Conservation (phyloP, 2,888 invertebrate genomes). For the Pristionchus arcanus region DNA sequence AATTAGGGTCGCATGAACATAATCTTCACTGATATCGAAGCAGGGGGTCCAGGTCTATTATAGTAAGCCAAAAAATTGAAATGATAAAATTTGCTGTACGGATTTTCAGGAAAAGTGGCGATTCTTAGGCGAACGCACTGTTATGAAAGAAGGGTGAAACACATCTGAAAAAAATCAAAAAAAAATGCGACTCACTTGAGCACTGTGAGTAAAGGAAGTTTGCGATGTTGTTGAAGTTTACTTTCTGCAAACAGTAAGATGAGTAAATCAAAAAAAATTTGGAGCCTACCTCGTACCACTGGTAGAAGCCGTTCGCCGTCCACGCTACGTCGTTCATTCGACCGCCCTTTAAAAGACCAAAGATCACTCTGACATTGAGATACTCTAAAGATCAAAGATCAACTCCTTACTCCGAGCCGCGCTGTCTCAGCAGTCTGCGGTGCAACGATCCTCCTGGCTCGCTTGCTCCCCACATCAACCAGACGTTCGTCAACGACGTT, state of each 20-base stretch:
- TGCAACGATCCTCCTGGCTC: neutral
- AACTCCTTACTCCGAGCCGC: neutral
- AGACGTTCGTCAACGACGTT: slow-evolving; percentile 21
- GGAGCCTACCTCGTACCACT: slow-evolving; percentile 8
- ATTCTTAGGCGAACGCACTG: too few relatives aligned
- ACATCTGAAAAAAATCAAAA: neutral
- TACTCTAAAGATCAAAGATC: neutral
- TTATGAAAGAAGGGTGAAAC: neutral
- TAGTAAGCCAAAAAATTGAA: too few relatives aligned
- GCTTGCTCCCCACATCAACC: neutral
- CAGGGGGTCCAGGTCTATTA: too few relatives aligned
- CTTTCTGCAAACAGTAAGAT: neutral
- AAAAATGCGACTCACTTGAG: slow-evolving; percentile 7
- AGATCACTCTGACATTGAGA: neutral
- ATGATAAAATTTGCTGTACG: too few relatives aligned
- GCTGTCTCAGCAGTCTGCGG: neutral
- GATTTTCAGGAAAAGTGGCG: too few relatives aligned
- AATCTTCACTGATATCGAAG: too few relatives aligned
- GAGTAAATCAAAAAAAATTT: neutral
- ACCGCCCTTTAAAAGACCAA: neutral
- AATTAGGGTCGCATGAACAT: too few relatives aligned
- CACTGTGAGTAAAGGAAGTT: neutral
- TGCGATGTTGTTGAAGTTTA: slow-evolving; percentile 15
- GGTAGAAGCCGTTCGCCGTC: slow-evolving; percentile 10
- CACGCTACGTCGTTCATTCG: slow-evolving; percentile 3